These are phyloP conservation scores for Amia ocellicauda DNA, from an alignment of 2,113 vertebrate species.

Conservation along the genomic window DNA sequence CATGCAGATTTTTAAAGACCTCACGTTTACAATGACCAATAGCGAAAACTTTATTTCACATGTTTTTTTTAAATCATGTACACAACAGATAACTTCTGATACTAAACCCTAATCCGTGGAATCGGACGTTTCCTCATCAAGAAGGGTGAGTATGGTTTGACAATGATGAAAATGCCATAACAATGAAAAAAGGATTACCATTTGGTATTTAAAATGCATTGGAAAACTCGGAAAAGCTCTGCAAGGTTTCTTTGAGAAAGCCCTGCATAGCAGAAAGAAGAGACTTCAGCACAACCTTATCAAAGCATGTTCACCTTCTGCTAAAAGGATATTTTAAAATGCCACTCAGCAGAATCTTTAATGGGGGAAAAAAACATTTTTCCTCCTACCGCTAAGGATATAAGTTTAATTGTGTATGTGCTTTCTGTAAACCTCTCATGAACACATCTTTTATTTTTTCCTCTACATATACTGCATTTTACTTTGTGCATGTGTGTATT, in stretches of 20 bases:
- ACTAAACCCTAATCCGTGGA: not conserved
- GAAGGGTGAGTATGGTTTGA: constrained; percentile 30
- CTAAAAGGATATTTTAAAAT: not conserved
- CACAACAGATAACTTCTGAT: not conserved
- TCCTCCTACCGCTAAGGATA: too few species aligned
- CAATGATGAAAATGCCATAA: too few species aligned
- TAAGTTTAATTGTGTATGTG: not conserved
- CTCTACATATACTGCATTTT: too few species aligned
- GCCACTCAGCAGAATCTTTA: not conserved
- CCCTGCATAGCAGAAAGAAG: not conserved
- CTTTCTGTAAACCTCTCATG: not conserved
- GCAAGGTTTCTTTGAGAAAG: not conserved
- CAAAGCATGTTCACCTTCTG: not conserved
- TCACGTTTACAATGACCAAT: too few species aligned
- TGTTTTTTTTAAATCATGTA: not conserved
- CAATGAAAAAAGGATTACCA: too few species aligned
- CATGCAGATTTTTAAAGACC: too few species aligned
- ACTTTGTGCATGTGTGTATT: too few species aligned
- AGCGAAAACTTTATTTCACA: too few species aligned
- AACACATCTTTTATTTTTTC: too few species aligned
- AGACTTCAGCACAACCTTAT: not conserved
- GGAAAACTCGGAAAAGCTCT: too few species aligned
- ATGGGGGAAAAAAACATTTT: not conserved
- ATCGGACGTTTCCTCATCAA: not conserved
- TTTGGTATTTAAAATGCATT: too few species aligned